Evolutionary conservation across 1,140 invertebrate genomes (phyloP).

Genomic region (Hetaerina americana): DNA sequence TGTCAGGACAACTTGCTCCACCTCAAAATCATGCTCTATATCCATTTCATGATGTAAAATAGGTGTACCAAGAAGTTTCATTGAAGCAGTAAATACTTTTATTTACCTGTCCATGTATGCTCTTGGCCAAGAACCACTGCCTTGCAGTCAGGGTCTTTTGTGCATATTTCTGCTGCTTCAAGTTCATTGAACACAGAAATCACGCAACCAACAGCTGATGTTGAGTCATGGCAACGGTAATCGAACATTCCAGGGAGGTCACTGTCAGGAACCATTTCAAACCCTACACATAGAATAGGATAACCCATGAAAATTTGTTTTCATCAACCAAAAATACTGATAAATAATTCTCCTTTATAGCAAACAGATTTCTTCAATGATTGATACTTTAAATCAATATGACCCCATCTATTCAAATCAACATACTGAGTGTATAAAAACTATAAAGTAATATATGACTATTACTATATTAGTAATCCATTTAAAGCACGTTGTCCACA

Average conservation of each 20-base stretch:
- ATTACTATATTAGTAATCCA: too few species aligned
- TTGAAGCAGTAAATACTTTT: background rate
- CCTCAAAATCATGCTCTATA: background rate
- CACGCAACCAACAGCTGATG: constrained; percentile 26
- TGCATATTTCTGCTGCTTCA: constrained; percentile 29
- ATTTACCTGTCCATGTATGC: constrained; percentile 29
- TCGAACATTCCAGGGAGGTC: constrained; percentile 28
- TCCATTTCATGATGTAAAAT: background rate
- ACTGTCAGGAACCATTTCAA: constrained; percentile 12
- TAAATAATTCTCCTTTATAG: too few species aligned
- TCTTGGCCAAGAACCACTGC: constrained; percentile 28
- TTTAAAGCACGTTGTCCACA: too few species aligned
- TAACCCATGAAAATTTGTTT: constrained; percentile 5
- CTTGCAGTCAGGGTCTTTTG: constrained; percentile 24
- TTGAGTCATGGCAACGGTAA: constrained; percentile 27
- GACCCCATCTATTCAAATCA: too few species aligned
- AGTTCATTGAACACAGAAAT: constrained; percentile 27
- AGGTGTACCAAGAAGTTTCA: background rate
- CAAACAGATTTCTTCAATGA: too few species aligned
- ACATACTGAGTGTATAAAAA: too few species aligned
- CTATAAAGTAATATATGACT: too few species aligned
- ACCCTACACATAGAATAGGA: too few species aligned
- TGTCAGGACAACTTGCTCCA: too few species aligned
- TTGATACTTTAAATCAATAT: too few species aligned
- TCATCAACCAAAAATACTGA: too few species aligned